Evolutionary conservation across 1,140 invertebrate genomes (phyloP), one percentile per base, ranked within the genome.

Genomic region (Lethrus apterus): DNA sequence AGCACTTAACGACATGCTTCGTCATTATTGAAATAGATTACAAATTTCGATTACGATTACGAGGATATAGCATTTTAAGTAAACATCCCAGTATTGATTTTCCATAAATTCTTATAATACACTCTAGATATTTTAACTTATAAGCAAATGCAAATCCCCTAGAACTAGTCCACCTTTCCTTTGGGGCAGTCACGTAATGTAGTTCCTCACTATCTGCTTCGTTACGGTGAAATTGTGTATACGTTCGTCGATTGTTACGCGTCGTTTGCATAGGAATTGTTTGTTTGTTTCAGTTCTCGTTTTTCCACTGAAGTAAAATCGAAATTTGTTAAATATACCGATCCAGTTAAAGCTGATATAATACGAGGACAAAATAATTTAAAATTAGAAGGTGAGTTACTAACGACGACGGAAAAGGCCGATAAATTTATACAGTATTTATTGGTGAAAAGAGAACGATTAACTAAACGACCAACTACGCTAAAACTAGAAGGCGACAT

Each of bases 341-440:
- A 29, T 11, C 14, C 24, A n/a, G 17, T 17, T 4, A 63, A 71
- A 42, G 64, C 70, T 1, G 62, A 68, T 19, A 61, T 69, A 0
- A 55, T 64, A 34, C 63, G 70, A 41, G 50, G 68, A 14, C 66
- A 68, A 1, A 69, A 70, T 4, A 58, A 71, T 41, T 54, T 76
- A 21, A 71, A 71, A 45, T 56, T 76, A 3, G 73, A 75, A 50
- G 75, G 73, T 36, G 69, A 74, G 19, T 41, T 72, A 4, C 62
- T 67, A 46, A 66, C 63, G 4, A 56, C 61, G 4, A 74, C 72
- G 3, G 73, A 75, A 52, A 69, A 67, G 50, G 65, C 68, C 7
- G 72, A 74, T 9, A 68, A 73, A 47, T 76, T 73, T 56, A 70
- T 73, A 36, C 62, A 65, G 18, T 75, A 70, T 67, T 50, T 71